A percentile compares a stretch with the other conserved stretches of the same genome.
Evolutionary conservation across 1,140 invertebrate genomes (phyloP).

Genomic region (Drosophila lowei): DNA sequence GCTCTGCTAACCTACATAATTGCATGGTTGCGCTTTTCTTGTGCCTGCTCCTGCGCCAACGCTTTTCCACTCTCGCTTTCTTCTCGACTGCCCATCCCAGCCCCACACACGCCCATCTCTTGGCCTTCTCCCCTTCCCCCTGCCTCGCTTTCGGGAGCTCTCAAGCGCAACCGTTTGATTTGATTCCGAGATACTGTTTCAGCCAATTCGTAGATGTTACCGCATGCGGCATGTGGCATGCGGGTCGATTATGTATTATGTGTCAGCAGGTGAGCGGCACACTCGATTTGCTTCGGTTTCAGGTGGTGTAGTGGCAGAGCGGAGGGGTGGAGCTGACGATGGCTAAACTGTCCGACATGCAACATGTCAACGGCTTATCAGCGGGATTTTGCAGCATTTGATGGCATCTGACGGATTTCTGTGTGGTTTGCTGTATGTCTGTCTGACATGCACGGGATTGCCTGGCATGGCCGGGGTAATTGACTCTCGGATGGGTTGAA

Average conservation of each 20-base stretch:
- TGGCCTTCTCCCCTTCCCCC: background rate
- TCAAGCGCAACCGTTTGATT: constrained; percentile 65
- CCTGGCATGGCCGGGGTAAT: constrained; percentile 9
- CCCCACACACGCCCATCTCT: constrained; percentile 34
- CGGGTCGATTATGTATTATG: constrained; percentile 62
- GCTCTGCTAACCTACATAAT: constrained; percentile 46
- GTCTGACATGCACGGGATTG: constrained; percentile 7
- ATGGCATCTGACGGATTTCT: constrained; percentile 40
- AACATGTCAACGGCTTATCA: constrained; percentile 73
- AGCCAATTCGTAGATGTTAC: constrained; percentile 57
- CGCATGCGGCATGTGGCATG: constrained; percentile 55
- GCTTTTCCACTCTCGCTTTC: constrained; percentile 39
- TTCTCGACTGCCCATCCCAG: constrained; percentile 38
- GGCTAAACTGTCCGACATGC: constrained; percentile 53
- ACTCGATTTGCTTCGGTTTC: too few relatives aligned
- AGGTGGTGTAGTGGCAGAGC: background rate
- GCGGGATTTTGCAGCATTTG: constrained; percentile 29
- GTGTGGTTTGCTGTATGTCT: constrained; percentile 21
- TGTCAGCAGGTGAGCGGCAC: constrained; percentile 45
- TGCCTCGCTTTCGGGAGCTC: constrained; percentile 17
- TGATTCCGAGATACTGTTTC: constrained; percentile 63
- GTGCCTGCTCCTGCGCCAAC: background rate
- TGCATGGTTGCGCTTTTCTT: constrained; percentile 20
- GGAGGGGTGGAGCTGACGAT: constrained; percentile 7
- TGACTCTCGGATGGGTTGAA: constrained; percentile 17